phyloP scores from a whole-genome alignment of 2,888 invertebrate genomes.

The Tenthredo livida region DNA sequence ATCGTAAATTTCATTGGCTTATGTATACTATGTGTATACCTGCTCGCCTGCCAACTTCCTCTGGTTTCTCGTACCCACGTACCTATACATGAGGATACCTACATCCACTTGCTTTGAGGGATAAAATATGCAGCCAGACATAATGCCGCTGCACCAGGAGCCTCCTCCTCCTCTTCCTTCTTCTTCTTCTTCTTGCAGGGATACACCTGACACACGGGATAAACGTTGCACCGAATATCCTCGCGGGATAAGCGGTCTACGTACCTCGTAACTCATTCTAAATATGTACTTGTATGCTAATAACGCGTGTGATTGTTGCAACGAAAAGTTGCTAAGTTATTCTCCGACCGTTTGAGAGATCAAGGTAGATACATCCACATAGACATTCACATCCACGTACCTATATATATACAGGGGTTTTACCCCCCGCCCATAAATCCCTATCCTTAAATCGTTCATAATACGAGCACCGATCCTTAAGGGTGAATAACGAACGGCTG shows the following conservation, averaged over 20 bases:
- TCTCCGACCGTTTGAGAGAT: slow-evolving; percentile 54
- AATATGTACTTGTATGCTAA: slow-evolving; percentile 74
- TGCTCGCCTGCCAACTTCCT: slow-evolving; percentile 29
- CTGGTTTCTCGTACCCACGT: slow-evolving; percentile 17
- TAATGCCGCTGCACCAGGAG: slow-evolving; percentile 63
- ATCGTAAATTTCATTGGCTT: slow-evolving; percentile 69
- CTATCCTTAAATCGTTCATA: slow-evolving; percentile 1
- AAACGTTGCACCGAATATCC: slow-evolving; percentile 62
- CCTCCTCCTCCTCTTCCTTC: background rate
- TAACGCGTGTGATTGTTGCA: slow-evolving; percentile 64
- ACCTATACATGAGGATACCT: slow-evolving; percentile 42
- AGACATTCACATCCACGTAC: background rate
- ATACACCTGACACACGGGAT: slow-evolving; percentile 46
- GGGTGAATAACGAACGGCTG: slow-evolving; percentile 11
- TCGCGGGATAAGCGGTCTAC: slow-evolving; percentile 66
- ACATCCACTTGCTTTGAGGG: slow-evolving; percentile 48
- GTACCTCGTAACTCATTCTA: slow-evolving; percentile 73
- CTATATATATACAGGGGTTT: background rate
- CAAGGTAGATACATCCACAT: background rate
- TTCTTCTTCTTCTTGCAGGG: slow-evolving; percentile 15
- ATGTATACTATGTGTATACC: background rate
- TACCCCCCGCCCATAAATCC: background rate
- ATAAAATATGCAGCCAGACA: slow-evolving; percentile 68
- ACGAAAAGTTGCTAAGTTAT: slow-evolving; percentile 70
- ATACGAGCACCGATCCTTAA: background rate